Base-by-base conservation (phyloP, 2,888 invertebrate species). In the Meloe dianella region DNA sequence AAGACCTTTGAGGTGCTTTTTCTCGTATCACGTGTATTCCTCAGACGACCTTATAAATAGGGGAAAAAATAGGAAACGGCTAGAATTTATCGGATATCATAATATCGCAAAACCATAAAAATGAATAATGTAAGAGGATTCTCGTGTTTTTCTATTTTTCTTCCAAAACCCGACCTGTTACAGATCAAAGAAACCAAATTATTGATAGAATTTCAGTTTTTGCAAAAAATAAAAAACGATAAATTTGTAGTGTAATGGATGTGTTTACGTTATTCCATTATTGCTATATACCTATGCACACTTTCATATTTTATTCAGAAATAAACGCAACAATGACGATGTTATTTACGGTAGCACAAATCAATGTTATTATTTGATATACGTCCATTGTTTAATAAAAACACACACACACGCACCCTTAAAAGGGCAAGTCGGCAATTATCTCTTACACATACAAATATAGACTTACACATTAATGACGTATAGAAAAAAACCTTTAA, bases 101-200 rank as follows among this genome's bases (percentile, higher is more conserved):
- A 5, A 3, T 58, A 58, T 57, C 29, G 57, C 57, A 32, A 58
- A 58, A 30, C 30, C 57, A 30, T 57, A 56, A 58, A 57, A 57
- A 58, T 30, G 30, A 58, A 30, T 17, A 30, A 58, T 58, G 32
- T 20, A 58, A 29, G 17, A 58, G 57, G 57, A 32, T 57, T 29
- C 32, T 29, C 7, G 22, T 57, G 57, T 58, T 58, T 30, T 17
- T 4, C 5, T 10, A 14, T 7, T 20, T 47, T 47, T 20, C 20
- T 47, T 47, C 2, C n/a, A 2, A 7, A 20, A 47, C 20, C 12
- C 47, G 17, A 22, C 47, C 20, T 47, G 22, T 47, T 47, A 47
- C 47, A 20, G 20, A 47, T 22, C 9, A 47, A 47, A 22, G 5
- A 10, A 47, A 47, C 20, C 47, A 9, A 20, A 20, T n/a, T 17